Percentiles rank a stretch among this genome's conserved stretches.
Conservation (phyloP, 2,888 invertebrate species). For the Aradus depressus region DNA sequence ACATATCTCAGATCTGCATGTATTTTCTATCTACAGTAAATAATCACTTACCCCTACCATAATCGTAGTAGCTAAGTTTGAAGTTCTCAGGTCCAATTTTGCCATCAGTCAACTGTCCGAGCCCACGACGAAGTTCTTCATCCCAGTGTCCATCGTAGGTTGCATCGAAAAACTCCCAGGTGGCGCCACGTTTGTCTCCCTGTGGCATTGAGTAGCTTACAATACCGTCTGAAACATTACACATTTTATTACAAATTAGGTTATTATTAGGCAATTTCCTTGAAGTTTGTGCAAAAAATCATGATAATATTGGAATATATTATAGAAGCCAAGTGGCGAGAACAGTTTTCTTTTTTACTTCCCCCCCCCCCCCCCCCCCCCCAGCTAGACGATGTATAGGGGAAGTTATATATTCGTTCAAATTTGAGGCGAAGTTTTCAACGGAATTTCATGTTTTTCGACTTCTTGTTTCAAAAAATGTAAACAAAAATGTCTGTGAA, state of each 20-base stretch:
- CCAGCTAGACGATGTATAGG: too few species aligned
- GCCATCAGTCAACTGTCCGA: slow-evolving; percentile 79
- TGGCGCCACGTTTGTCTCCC: slow-evolving; percentile 68
- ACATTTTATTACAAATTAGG: not conserved
- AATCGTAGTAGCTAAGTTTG: slow-evolving; percentile 50
- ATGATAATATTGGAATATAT: too few species aligned
- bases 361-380: too few species aligned
- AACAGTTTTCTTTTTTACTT: too few species aligned
- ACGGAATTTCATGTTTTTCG: too few species aligned
- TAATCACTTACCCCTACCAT: slow-evolving; percentile 42
- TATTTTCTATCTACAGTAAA: too few species aligned
- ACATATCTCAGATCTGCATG: too few species aligned
- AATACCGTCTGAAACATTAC: slow-evolving; percentile 54
- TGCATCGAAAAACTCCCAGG: slow-evolving; percentile 70
- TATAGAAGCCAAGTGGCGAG: too few species aligned
- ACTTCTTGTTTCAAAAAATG: too few species aligned
- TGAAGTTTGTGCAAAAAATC: not conserved
- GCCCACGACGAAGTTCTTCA: slow-evolving; percentile 59
- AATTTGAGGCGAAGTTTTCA: too few species aligned
- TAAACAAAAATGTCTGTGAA: too few species aligned
- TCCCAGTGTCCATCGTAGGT: slow-evolving; percentile 79
- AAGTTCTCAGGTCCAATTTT: slow-evolving; percentile 64
- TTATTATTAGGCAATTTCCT: not conserved
- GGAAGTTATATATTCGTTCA: too few species aligned
- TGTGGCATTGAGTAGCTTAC: slow-evolving; percentile 80